Percentiles rank a stretch among this genome's conserved stretches.
Evolutionary conservation across 2,113 vertebrate genomes (phyloP).

Genomic region (Pteropus alecto): DNA sequence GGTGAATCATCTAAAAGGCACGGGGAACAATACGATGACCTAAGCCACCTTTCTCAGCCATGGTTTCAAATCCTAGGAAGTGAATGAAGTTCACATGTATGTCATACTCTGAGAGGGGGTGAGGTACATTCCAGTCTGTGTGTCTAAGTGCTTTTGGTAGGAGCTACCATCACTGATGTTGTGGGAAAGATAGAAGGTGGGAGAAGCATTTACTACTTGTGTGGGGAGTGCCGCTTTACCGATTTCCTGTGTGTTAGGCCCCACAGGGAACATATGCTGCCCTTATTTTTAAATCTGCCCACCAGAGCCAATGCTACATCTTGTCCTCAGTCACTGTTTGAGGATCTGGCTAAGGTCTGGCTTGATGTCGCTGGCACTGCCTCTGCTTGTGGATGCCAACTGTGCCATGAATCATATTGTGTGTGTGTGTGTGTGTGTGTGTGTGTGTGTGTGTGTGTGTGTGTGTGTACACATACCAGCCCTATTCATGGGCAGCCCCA

Average conservation of each 20-base stretch:
- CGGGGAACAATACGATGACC: not conserved
- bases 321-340: not conserved
- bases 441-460: not conserved
- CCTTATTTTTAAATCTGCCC: not conserved
- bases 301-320: not conserved
- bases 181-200: not conserved
- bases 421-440: not conserved
- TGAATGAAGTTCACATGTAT: not conserved
- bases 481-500: not conserved
- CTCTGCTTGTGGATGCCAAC: not conserved
- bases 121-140: not conserved
- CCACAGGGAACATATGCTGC: not conserved
- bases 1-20: constrained; percentile 47
- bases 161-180: not conserved
- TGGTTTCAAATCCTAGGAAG: constrained; percentile 40
- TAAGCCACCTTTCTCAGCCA: not conserved
- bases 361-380: not conserved
- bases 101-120: not conserved
- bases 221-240: not conserved
- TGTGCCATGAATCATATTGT: not conserved
- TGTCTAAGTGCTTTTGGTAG: not conserved
- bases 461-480: not conserved
- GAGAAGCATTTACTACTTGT: not conserved
- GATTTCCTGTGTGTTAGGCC: not conserved
- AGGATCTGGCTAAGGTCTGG: not conserved